Conservation (phyloP, 1,140 invertebrate genomes). For the Limonius californicus region DNA sequence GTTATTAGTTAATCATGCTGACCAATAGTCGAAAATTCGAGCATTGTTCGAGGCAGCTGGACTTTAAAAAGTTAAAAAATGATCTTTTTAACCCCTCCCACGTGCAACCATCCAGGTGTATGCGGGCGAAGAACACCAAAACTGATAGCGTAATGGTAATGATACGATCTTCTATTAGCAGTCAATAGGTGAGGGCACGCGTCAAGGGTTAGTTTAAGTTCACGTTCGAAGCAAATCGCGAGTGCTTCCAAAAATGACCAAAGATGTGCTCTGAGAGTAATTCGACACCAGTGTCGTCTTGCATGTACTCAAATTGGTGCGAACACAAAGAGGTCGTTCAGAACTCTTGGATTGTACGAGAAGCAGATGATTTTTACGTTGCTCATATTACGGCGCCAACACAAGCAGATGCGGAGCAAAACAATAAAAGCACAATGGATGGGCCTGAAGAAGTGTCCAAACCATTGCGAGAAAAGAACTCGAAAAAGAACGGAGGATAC, state of each 20-base stretch:
- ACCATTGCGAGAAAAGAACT: slow-evolving; percentile 26
- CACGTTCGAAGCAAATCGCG: not conserved
- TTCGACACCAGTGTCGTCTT: slow-evolving; percentile 12
- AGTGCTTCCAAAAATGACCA: slow-evolving; percentile 12
- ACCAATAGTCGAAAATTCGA: slow-evolving; percentile 2
- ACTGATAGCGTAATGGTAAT: slow-evolving; percentile 22
- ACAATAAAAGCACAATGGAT: slow-evolving; percentile 16
- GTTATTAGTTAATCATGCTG: slow-evolving; percentile 3
- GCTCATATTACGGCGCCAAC: slow-evolving; percentile 23
- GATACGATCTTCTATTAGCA: slow-evolving; percentile 16
- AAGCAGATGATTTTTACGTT: slow-evolving; percentile 5
- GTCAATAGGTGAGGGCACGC: slow-evolving; percentile 26
- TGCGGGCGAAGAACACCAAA: slow-evolving; percentile 24
- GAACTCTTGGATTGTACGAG: slow-evolving; percentile 9
- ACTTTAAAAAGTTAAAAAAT: slow-evolving; percentile 20
- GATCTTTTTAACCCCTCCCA: slow-evolving; percentile 26
- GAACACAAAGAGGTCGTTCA: not conserved
- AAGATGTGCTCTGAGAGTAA: slow-evolving; percentile 9
- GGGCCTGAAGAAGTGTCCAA: slow-evolving; percentile 14
- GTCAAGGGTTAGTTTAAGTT: slow-evolving; percentile 16
- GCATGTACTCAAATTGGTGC: not conserved
- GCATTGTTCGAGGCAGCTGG: slow-evolving; percentile 16
- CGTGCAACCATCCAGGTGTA: slow-evolving; percentile 28
- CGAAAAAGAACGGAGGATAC: slow-evolving; percentile 26
- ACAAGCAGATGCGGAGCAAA: slow-evolving; percentile 13